A percentile compares a stretch with the other conserved stretches of the same genome.
phyloP scores from a whole-genome alignment of 2,888 invertebrate genomes.

The Amiota mariae region DNA sequence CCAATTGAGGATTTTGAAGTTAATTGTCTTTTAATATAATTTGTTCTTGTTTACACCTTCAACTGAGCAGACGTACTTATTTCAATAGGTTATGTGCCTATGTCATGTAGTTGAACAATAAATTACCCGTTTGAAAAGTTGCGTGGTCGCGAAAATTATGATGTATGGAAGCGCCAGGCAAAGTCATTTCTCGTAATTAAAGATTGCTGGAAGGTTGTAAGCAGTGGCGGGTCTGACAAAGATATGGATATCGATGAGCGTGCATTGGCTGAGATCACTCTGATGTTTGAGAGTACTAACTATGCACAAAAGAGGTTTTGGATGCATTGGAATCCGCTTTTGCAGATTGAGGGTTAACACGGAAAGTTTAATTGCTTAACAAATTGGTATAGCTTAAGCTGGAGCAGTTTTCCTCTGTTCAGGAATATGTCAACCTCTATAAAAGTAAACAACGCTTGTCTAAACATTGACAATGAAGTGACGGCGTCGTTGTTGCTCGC shows the following conservation, averaged over 20 bases:
- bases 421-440: not conserved
- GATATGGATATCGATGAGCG: not conserved
- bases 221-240: not conserved
- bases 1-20: too few species aligned
- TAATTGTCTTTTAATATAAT: too few species aligned
- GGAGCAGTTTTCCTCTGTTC: not conserved
- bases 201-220: not conserved
- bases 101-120: not conserved
- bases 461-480: too few species aligned
- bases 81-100: too few species aligned
- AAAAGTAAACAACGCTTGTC: too few species aligned
- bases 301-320: not conserved
- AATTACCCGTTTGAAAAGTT: not conserved
- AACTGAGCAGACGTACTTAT: too few species aligned
- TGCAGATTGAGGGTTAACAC: not conserved
- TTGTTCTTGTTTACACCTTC: too few species aligned
- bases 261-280: conserved; percentile 1
- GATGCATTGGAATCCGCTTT: conserved; percentile 3
- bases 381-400: not conserved
- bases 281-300: conserved; percentile 3
- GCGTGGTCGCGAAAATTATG: not conserved
- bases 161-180: not conserved
- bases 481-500: too few species aligned
- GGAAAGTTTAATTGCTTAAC: not conserved
- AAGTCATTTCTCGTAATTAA: not conserved